Conservation (phyloP, 2,113 vertebrate species). For the Diadophis punctatus region DNA sequence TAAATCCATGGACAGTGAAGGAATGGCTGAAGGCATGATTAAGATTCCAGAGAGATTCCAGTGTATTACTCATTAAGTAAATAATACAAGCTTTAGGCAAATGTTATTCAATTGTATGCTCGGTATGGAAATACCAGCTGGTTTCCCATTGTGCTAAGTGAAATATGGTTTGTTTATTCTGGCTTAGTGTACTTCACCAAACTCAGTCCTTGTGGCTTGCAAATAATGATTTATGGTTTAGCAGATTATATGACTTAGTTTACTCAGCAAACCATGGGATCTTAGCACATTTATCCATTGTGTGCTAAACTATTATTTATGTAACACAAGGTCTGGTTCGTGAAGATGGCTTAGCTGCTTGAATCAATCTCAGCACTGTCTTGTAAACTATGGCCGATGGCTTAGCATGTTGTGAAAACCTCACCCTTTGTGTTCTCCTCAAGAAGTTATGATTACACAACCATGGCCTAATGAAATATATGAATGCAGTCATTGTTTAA, state of each 20-base stretch:
- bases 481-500: neutral
- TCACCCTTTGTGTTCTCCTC: neutral
- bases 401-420: neutral
- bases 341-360: neutral
- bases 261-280: neutral
- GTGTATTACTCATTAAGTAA: slow-evolving; percentile 2
- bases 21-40: neutral
- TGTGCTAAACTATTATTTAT: neutral
- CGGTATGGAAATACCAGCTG: neutral
- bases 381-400: neutral
- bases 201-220: neutral
- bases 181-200: neutral
- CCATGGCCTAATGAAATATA: neutral
- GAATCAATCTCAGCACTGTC: neutral
- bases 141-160: neutral
- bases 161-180: neutral
- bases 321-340: neutral
- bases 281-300: neutral
- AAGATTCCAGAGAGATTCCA: slow-evolving; percentile 24
- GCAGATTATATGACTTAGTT: neutral
- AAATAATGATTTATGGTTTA: neutral
- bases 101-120: slow-evolving; percentile 13
- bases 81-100: neutral
- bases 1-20: slow-evolving; percentile 22
- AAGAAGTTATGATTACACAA: neutral